Conservation (phyloP, 2,113 vertebrate genomes). For the Pyrgilauda ruficollis region DNA sequence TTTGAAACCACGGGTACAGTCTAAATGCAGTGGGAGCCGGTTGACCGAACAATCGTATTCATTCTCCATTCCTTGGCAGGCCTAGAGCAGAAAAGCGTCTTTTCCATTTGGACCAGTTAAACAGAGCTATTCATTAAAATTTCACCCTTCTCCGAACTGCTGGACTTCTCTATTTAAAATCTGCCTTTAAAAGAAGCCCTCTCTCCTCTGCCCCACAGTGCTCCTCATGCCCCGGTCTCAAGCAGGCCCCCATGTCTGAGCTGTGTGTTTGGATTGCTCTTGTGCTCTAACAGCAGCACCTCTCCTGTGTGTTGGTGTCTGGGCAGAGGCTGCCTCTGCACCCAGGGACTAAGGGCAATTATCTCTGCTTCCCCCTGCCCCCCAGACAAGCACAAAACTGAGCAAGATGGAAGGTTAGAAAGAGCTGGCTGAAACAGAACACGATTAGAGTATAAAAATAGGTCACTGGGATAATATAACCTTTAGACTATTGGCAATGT, state of each 20-base stretch:
- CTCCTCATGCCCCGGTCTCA: background rate
- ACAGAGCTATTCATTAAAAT: slow-evolving; percentile 55
- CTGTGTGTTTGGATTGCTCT: background rate
- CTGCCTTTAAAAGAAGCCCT: background rate
- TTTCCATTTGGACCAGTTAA: slow-evolving; percentile 40
- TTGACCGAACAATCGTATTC: slow-evolving; percentile 59
- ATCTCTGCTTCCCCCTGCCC: background rate
- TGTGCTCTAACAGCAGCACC: background rate
- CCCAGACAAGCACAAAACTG: background rate
- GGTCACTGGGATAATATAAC: slow-evolving; percentile 69
- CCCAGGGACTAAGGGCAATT: background rate
- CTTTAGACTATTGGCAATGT: slow-evolving; percentile 60
- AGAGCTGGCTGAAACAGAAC: slow-evolving; percentile 10
- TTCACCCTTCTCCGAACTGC: background rate
- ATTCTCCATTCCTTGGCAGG: slow-evolving; percentile 58
- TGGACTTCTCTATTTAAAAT: background rate
- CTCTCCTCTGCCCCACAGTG: background rate
- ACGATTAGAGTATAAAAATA: slow-evolving; percentile 59
- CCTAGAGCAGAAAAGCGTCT: slow-evolving; percentile 57
- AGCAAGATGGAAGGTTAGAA: slow-evolving; percentile 23
- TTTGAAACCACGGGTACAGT: slow-evolving; percentile 27
- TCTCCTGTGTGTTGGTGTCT: background rate
- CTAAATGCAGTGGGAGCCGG: slow-evolving; percentile 39
- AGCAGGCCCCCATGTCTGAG: background rate
- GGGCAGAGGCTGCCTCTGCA: background rate